Conservation (phyloP, 92 coral and sea anemone genomes). For the Micromussa lordhowensis region DNA sequence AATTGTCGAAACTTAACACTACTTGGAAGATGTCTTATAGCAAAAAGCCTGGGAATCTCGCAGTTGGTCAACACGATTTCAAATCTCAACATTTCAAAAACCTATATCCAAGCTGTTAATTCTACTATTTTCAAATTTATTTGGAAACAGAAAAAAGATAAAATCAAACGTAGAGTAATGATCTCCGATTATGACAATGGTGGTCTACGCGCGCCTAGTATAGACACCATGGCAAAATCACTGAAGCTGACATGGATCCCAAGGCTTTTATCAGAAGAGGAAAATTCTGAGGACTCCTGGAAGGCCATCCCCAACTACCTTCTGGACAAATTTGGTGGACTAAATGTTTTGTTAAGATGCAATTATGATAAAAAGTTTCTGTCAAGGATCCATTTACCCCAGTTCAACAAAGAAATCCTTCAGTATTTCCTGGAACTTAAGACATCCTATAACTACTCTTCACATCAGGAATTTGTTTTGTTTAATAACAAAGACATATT, state of each 20-base stretch:
- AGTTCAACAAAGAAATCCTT: too few species aligned
- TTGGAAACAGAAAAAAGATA: neutral
- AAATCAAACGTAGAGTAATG: slow-evolving; percentile 15
- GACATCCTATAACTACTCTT: too few species aligned
- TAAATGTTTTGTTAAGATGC: neutral
- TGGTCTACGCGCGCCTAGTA: neutral
- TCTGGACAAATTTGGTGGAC: too few species aligned
- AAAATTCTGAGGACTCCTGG: neutral
- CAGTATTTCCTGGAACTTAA: too few species aligned
- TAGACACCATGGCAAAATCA: neutral
- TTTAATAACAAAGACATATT: slow-evolving; percentile 5
- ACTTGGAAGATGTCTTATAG: neutral
- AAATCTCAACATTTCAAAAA: too few species aligned
- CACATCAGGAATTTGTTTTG: neutral
- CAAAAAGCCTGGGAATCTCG: too few species aligned
- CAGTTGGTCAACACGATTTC: too few species aligned
- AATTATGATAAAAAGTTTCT: neutral
- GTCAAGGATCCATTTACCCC: neutral
- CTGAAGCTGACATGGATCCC: neutral
- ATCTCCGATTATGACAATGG: neutral
- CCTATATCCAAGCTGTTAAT: neutral
- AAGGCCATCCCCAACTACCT: neutral
- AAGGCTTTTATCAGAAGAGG: neutral
- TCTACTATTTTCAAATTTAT: neutral
- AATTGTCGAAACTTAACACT: neutral